Evolutionary conservation across 2,113 vertebrate species (phyloP), one percentile per base, ranked within the genome.

Genomic region (Pomatorhinus ruficollis): DNA sequence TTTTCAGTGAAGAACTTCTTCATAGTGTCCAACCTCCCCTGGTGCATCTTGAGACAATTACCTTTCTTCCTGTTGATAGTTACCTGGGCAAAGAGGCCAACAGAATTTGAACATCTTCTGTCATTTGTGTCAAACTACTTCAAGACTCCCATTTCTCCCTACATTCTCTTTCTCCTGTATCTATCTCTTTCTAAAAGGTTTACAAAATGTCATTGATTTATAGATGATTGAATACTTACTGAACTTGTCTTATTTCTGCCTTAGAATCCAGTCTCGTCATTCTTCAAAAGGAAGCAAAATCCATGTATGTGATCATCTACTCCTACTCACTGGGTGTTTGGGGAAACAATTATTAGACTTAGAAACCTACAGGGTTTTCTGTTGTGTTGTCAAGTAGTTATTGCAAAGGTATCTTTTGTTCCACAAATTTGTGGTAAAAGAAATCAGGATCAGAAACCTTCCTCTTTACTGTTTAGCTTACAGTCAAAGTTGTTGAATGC

Each of bases 11-110:
- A 75, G 16, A 82, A 75, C 60, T 40, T 68, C 20, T 53, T 37
- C 1, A 0, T 18, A 7, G 21, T 18, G 15, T 47, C 39, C 53
- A 45, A 4, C 7, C 10, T 59, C 12, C 31, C 5, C 19, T 25
- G 12, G 17, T 45, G 19, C 12, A 66, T 37, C 6, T 45, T 45
- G 28, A 60, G 13, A 15, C 12, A 6, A 19, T 60, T 75, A 53
- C 13, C 45, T 39, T 23, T n/a, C 21, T 4, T 60, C n/a, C 13
- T 45, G 7, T 17, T 37, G 5, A 21, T 45, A 47, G 11, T 5
- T 75, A 47, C 17, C 24, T 31, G 20, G n/a, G 28, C n/a, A 7
- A 60, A 60, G 30, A 75, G 13, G 11, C 9, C 6, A 39, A 28
- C 1, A 78, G 23, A 87, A 57, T 90, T 44, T 76, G 2, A 66